Base-by-base conservation (phyloP, 2,797 vertebrate genomes). In the Melopsittacus undulatus region DNA sequence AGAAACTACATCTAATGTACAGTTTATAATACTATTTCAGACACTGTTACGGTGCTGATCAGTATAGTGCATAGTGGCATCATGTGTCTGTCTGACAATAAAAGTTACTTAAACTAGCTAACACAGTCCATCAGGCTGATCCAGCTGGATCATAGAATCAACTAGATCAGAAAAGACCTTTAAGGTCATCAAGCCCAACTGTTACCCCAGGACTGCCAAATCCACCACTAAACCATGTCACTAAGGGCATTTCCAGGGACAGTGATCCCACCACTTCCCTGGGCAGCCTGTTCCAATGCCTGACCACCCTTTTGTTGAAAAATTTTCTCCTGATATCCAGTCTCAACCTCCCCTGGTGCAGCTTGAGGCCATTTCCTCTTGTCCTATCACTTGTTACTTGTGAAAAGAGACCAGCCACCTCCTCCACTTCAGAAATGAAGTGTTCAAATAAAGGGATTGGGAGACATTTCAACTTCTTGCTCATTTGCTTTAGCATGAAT, bases 91-190 rank as follows among this genome's bases (percentile, higher is more conserved):
- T 83, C 77, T 96, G 92, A 87, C 54, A 89, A 73, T 92, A 91
- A 86, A 95, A 96, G 79, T 94, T 95, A 96, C 75, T 96, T 83
- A 90, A 90, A 94, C 46, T 91, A 95, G 96, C 95, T 96, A 89
- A 85, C 64, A 89, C 27, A 81, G 63, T 81, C 93, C 86, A 86
- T 92, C 93, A 90, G 87, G 80, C 86, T 94, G 90, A 95, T 92
- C 49, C 92, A 87, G 72, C 56, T 96, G 78, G 57, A 34, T 34
- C n/a, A 34, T 34, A 57, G 56, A 36, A 34, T 16, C 56, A 57
- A 57, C 56, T 57, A 34, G 56, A 15, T 24, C 56, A 57, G n/a
- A 34, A 57, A 57, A 57, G n/a, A 57, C n/a, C 22, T 57, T 34
- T 23, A 34, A 24, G 22, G 24, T 57, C 22, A 24, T 57, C n/a